Conservation (phyloP, 2,113 vertebrate species). For the Gasterosteus nipponicus region DNA sequence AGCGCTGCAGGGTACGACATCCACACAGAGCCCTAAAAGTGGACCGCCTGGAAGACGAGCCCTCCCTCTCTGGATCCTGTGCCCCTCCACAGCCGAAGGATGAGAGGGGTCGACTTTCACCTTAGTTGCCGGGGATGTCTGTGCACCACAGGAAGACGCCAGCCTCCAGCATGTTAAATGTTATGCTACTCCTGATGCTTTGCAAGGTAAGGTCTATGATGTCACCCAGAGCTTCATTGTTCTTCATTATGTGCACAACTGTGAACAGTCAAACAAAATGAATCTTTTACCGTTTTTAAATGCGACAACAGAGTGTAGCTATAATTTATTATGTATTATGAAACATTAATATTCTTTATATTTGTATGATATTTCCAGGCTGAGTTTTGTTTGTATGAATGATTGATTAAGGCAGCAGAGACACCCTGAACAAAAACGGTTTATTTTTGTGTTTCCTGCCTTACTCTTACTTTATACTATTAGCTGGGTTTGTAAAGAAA, state of each 20-base stretch:
- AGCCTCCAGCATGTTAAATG: slow-evolving; percentile 87
- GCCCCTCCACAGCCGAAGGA: slow-evolving; percentile 73
- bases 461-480: not conserved
- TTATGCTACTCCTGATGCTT: slow-evolving; percentile 93
- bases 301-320: slow-evolving; percentile 14
- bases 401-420: slow-evolving; percentile 23
- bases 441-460: not conserved
- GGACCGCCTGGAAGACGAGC: slow-evolving; percentile 80
- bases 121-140: slow-evolving; percentile 78
- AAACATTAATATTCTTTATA: slow-evolving; percentile 40
- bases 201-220: slow-evolving; percentile 89
- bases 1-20: slow-evolving; percentile 79
- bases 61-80: slow-evolving; percentile 79
- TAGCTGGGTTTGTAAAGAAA: slow-evolving; percentile 8
- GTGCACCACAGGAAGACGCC: slow-evolving; percentile 80
- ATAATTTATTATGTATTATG: slow-evolving; percentile 28
- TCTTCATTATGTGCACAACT: slow-evolving; percentile 1
- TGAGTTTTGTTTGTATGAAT: slow-evolving; percentile 46
- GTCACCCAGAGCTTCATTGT: not conserved
- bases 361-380: slow-evolving; percentile 35
- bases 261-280: slow-evolving; percentile 16
- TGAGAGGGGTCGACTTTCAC: slow-evolving; percentile 76
- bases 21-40: slow-evolving; percentile 68
- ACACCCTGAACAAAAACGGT: not conserved
- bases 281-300: slow-evolving; percentile 35